phyloP scores from a whole-genome alignment of 2,797 vertebrate genomes.

The Gymnocypris eckloni region DNA sequence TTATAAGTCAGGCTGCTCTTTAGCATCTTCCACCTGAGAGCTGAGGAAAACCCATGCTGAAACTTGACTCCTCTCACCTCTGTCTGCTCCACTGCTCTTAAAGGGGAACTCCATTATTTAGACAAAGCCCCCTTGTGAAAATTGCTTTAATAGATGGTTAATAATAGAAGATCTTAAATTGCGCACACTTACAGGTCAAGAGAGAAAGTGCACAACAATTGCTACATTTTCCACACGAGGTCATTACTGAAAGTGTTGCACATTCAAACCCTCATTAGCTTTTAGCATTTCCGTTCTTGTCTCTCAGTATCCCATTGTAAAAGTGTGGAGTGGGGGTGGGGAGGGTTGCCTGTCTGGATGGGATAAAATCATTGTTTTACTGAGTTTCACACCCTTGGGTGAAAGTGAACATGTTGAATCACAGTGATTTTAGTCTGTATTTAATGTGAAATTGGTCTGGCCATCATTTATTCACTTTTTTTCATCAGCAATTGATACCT shows the following conservation, averaged over 20 bases:
- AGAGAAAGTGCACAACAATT: neutral
- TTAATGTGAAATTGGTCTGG: neutral
- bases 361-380: slow-evolving; percentile 1
- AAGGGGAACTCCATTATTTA: neutral
- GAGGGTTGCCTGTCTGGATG: neutral
- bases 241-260: neutral
- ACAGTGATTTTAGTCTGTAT: neutral
- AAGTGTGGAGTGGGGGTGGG: neutral
- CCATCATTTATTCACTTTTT: neutral
- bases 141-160: neutral
- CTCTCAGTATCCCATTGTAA: neutral
- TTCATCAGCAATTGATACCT: neutral
- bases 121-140: neutral
- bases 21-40: slow-evolving; percentile 31
- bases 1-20: slow-evolving; percentile 33
- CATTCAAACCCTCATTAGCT: neutral
- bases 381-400: neutral
- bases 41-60: slow-evolving; percentile 13
- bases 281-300: neutral
- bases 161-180: neutral
- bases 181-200: neutral
- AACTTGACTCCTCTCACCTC: slow-evolving; percentile 49
- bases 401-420: neutral
- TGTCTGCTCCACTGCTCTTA: slow-evolving; percentile 30
- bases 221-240: neutral